These are phyloP conservation scores for Naja naja DNA, from an alignment of 2,113 vertebrate genomes.

Conservation along the genomic window DNA sequence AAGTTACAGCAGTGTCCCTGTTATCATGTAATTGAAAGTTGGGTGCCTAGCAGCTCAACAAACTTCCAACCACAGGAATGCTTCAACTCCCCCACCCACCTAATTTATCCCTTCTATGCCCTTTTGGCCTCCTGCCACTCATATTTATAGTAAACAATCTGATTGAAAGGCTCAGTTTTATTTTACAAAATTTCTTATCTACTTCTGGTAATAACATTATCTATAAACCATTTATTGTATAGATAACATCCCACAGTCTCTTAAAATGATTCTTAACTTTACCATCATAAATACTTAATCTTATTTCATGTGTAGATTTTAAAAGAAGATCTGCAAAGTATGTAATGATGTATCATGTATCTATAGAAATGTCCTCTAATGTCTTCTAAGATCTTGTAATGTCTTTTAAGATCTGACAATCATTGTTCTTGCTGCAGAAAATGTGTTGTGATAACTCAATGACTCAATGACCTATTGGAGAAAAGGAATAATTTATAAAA, in stretches of 20 bases:
- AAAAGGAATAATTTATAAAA: background rate
- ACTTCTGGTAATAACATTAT: background rate
- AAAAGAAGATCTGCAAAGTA: background rate
- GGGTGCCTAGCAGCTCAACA: background rate
- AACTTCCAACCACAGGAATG: background rate
- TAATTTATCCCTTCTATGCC: background rate
- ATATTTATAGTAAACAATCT: background rate
- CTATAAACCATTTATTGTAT: background rate
- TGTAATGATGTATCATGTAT: background rate
- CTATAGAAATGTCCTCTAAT: background rate
- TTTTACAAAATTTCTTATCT: background rate
- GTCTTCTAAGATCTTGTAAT: background rate
- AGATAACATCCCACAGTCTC: background rate
- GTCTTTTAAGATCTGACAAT: background rate
- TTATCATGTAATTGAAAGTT: background rate
- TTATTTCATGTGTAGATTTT: background rate
- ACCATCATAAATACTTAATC: background rate
- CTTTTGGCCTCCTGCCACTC: background rate
- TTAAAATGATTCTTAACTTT: background rate
- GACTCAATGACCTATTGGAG: background rate
- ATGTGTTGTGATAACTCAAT: background rate
- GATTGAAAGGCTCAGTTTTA: background rate
- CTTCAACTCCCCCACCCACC: background rate
- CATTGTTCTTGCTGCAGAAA: background rate
- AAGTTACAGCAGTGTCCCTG: background rate